Evolutionary conservation across 35 echinoderm and acorn worm genomes (phyloP).

Genomic region (Eucidaris tribuloides): DNA sequence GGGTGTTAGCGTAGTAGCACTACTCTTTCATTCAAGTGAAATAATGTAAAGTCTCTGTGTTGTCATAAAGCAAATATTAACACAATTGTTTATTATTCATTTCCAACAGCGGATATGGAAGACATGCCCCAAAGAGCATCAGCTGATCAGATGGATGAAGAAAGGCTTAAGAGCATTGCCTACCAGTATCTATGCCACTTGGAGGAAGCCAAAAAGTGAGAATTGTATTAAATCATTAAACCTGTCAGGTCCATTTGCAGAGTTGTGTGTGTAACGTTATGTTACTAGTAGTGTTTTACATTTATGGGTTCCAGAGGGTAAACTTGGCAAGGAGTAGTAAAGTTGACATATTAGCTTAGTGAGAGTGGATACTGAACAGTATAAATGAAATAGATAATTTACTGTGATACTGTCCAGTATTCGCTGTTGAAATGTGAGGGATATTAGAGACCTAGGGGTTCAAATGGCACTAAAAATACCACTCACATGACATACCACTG

Average conservation of each 20-base stretch:
- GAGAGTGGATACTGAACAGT: too few relatives aligned
- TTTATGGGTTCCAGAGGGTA: too few relatives aligned
- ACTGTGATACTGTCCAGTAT: too few relatives aligned
- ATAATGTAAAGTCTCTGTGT: neutral
- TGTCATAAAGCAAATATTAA: neutral
- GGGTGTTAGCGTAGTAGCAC: neutral
- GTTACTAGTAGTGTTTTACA: too few relatives aligned
- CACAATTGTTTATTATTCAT: neutral
- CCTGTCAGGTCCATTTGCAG: neutral
- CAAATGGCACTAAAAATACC: too few relatives aligned
- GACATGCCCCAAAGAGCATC: constrained; percentile 79
- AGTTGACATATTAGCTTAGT: too few relatives aligned
- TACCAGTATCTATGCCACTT: constrained; percentile 99
- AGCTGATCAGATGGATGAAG: constrained; percentile 91
- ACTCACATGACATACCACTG: too few relatives aligned
- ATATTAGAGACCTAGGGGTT: too few relatives aligned
- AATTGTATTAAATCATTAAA: too few relatives aligned
- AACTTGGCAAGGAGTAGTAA: too few relatives aligned
- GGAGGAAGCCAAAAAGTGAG: constrained; percentile 97
- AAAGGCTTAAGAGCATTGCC: constrained; percentile 85
- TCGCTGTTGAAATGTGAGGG: too few relatives aligned
- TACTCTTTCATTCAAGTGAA: neutral
- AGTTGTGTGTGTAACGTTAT: neutral
- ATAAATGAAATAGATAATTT: too few relatives aligned
- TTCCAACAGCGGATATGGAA: constrained; percentile 52